Evolutionary conservation across 1,140 invertebrate genomes (phyloP), one percentile per base, ranked within the genome.

Genomic region (Drosophila dunni): DNA sequence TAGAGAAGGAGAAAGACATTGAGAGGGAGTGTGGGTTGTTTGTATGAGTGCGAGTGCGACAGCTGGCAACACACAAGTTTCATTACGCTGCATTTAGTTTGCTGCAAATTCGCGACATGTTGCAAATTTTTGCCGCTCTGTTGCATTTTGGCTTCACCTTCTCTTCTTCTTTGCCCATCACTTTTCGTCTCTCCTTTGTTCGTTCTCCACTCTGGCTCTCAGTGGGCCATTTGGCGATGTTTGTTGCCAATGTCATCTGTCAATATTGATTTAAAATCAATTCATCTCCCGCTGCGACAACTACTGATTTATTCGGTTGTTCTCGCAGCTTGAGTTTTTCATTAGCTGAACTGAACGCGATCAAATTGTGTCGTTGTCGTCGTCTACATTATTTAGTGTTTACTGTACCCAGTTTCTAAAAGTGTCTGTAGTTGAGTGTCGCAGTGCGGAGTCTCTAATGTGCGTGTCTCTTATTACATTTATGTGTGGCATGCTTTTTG

Each of bases 221-320:
- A 57, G 42, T 36, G 24, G 17, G 8, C 50, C 11, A 36, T 36
- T 42, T 24, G 42, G 38, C 13, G 44, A n/a, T n/a, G 44, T 72
- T 29, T 46, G 13, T 57, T 68, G 67, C 38, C 76, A 78, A 72
- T 86, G 83, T 86, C 83, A 80, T 77, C 83, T 88, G 83, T 88
- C 83, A 88, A 88, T 88, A 88, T 89, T 89, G 76, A 88, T 88
- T 88, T 83, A 80, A 89, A 88, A 88, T 89, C 83, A 88, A 88
- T 89, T 88, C 84, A 89, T 89, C 83, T 86, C 76, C 83, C 83
- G 76, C 54, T 86, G 83, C 62, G 79, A 40, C 58, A 75, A 62
- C 62, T 77, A 68, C 68, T 82, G 83, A 88, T 88, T 86, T 86
- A 34, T 42, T 48, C 69, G 46, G 51, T 45, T 84, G 62, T 33